Base-by-base conservation (phyloP, 2,797 vertebrate species). In the Adelosebastes latens region DNA sequence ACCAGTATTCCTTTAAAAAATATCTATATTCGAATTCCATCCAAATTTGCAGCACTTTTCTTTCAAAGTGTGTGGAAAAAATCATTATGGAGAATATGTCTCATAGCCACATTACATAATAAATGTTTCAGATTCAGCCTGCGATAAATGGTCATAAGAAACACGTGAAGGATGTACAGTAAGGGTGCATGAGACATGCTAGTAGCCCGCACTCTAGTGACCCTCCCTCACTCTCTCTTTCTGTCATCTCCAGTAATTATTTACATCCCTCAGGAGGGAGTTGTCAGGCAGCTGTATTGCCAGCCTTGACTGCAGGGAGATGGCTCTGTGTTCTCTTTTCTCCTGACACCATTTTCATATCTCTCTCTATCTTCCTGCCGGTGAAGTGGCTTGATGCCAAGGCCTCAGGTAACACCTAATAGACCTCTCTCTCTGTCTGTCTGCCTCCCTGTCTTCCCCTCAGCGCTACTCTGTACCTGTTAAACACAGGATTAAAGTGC, bases 401-500 rank as follows among this genome's bases (percentile, higher is more conserved):
- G 84, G 84, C 85, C 87, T 82, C 63, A 52, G 88, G 82, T 82
- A 83, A 80, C 75, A 81, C 61, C 76, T 88, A 88, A 88, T 85
- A 84, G 81, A 88, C 85, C 72, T 22, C 63, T 31, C 65, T 59
- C 46, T 75, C 61, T 68, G 25, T 56, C 12, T 53, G 27, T 75
- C 52, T 74, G 68, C 59, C 61, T 73, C 62, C 49, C 22, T 78
- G 71, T 67, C 72, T 56, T 52, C 59, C 76, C 79, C 68, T 83
- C 77, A 76, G 67, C 78, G 25, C 46, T 58, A 29, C 85, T 82
- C 84, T 80, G 60, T 89, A 92, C 90, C 92, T 91, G 89, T 91
- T 93, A 93, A 92, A 93, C 83, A 67, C 87, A 60, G 91, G 87
- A 92, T 94, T 90, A 93, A 89, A 94, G 90, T 86, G 85, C 84